phyloP scores from a whole-genome alignment of 2,888 invertebrate genomes.

The Thera britannica region DNA sequence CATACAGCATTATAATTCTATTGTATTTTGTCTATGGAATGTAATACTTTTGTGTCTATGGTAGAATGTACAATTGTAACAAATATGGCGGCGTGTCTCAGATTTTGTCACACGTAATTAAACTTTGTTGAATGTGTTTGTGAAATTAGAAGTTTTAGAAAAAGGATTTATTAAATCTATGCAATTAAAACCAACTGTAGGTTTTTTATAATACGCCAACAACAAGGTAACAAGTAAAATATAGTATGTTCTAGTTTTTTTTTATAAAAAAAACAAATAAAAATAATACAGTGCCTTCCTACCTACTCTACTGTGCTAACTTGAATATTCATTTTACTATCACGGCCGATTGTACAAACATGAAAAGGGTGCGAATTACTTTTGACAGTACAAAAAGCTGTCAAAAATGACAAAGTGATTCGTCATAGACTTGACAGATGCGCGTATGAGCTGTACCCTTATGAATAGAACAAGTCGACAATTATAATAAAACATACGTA shows the following conservation, averaged over 20 bases:
- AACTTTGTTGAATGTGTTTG: conserved; percentile 1
- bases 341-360: conserved; percentile 37
- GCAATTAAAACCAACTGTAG: too few species aligned
- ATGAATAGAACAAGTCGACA: conserved; percentile 56
- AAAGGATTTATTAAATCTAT: too few species aligned
- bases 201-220: too few species aligned
- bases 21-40: conserved; percentile 47
- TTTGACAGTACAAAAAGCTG: conserved; percentile 71
- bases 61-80: conserved; percentile 42
- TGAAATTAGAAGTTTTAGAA: neutral
- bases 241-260: too few species aligned
- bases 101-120: conserved; percentile 24
- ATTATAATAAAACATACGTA: conserved; percentile 49
- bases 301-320: conserved; percentile 8
- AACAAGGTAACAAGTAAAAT: too few species aligned
- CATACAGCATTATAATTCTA: conserved; percentile 48
- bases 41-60: conserved; percentile 49
- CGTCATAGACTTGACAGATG: conserved; percentile 81
- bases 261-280: neutral
- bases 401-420: conserved; percentile 82
- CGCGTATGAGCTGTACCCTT: conserved; percentile 53
- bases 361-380: conserved; percentile 78
- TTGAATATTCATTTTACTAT: conserved; percentile 39
- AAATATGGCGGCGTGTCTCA: conserved; percentile 45
- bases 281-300: neutral